Evolutionary conservation across 2,113 vertebrate species (phyloP), one percentile per base, ranked within the genome.

Genomic region (Gobius niger): DNA sequence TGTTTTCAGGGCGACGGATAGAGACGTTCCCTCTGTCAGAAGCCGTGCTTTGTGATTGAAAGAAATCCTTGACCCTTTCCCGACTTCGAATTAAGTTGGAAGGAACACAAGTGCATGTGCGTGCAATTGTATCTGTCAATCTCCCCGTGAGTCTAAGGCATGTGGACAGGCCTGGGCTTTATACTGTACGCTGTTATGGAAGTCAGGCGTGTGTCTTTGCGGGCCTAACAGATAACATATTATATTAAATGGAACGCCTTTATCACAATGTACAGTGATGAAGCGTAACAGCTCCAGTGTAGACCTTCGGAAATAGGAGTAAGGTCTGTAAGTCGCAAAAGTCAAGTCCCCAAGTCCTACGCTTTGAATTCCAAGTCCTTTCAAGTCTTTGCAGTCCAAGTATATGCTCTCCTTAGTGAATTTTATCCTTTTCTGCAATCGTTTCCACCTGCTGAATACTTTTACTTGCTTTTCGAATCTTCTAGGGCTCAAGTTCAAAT

Each of bases 21-120:
- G 91, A 95, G 93, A 93, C 90, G 90, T 94, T 92, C 88, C 89
- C 90, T 89, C 90, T 93, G 91, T 95, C 93, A 94, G 70, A 85
- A 72, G 59, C 74, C 86, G 90, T 89, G 87, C 89, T 90, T 92
- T 89, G 85, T 88, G 91, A 91, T 88, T 82, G 82, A 84, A 69
- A 84, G 82, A 88, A 86, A 88, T 86, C 87, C 85, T 90, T 90
- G 90, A 91, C 90, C 83, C 79, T 72, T 14, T 46, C 75, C 75
- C 88, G 84, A 84, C 82, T 74, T 89, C 71, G 89, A 90, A 92
- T 92, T 86, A 89, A 90, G 80, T 72, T 42, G 70, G 54, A 78
- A 80, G 82, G 78, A 87, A 76, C 83, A 78, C 61, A 41, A 64
- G 70, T 88, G 87, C 92, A 92, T 91, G 87, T 92, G 92, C 73